These are phyloP conservation scores for Drosophila macrospina DNA, from an alignment of 2,888 invertebrate genomes.

Conservation along the genomic window DNA sequence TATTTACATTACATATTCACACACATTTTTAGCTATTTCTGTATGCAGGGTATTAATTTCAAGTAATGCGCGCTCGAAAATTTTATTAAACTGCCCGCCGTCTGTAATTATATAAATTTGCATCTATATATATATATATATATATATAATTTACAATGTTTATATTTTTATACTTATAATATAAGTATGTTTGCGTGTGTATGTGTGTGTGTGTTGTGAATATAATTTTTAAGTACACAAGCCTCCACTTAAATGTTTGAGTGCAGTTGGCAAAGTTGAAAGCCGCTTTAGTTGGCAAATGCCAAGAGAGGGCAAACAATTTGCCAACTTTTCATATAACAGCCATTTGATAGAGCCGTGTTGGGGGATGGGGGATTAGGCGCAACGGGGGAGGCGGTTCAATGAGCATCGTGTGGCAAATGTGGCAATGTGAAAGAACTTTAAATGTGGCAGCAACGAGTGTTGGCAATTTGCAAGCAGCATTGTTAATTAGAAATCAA, in stretches of 20 bases:
- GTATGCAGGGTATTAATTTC: constrained; percentile 17
- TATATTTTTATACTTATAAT: constrained; percentile 5
- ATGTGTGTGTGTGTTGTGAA: constrained; percentile 3
- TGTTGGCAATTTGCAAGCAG: constrained; percentile 1
- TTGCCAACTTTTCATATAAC: constrained; percentile 54
- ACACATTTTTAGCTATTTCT: not conserved
- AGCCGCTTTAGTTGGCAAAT: constrained; percentile 48
- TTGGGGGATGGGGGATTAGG: no score
- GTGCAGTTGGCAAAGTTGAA: constrained; percentile 59
- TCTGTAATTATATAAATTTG: constrained; percentile 16
- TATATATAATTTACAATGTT: no score
- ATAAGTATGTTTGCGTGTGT: constrained; percentile 3
- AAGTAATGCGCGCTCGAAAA: constrained; percentile 43
- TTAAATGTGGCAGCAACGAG: constrained; percentile 21
- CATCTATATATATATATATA: no score
- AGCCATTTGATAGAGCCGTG: constrained; percentile 16
- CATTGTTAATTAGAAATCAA: constrained; percentile 22
- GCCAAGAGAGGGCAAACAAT: constrained; percentile 38
- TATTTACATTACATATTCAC: not conserved
- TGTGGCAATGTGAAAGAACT: constrained; percentile 26
- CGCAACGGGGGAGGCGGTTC: constrained; percentile 28
- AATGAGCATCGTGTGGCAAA: constrained; percentile 44
- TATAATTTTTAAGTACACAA: constrained; percentile 45
- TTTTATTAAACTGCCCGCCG: constrained; percentile 40
- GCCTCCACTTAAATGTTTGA: constrained; percentile 47